Base-by-base conservation (phyloP, 2,113 vertebrate genomes). In the Pseudorectes ferrugineus region DNA sequence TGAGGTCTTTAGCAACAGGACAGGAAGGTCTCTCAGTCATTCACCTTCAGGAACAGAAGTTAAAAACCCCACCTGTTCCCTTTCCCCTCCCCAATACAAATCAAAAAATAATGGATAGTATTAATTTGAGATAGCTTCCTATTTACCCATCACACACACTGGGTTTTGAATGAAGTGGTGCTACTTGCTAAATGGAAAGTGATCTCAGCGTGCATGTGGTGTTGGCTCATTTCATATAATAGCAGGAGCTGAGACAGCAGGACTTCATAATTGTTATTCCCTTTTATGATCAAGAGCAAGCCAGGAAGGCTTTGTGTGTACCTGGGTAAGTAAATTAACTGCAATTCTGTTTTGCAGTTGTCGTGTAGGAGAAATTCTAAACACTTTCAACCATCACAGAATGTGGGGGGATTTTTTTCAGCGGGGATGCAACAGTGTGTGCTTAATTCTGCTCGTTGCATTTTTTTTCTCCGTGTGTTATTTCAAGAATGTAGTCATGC, bases 401-500 rank as follows among this genome's bases (percentile, higher is more conserved):
- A 68, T 25, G 12, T 24, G 29, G 11, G 20, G 24, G 29, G 4
- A 20, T 11, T 12, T 54, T 73, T 65, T 87, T 43, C 42, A 89
- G 55, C 14, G 6, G 73, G 26, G 29, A 15, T 85, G 52, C 43
- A 82, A 6, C 16, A 22, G 43, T 43, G 42, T 81, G 38, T 74
- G 28, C 12, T 54, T 85, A 46, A 57, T 59, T 70, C 17, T 80
- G 42, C 42, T 51, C 6, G 4, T 8, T 84, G 28, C 31, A 5
- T 81, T 78, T 49, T 86, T 85, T 59, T 94, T 36, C n/a, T 74
- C 29, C 36, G 5, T 70, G 54, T 77, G 61, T 74, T 95, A 75
- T 93, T 95, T 92, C 78, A 93, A 63, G 71, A 93, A 75, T 71
- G 81, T 63, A 42, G 74, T 71, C 24, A 9, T 62, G 46, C 46